Evolutionary conservation across 64 coral and sea anemone species (phyloP).

Genomic region (Montipora foliosa): DNA sequence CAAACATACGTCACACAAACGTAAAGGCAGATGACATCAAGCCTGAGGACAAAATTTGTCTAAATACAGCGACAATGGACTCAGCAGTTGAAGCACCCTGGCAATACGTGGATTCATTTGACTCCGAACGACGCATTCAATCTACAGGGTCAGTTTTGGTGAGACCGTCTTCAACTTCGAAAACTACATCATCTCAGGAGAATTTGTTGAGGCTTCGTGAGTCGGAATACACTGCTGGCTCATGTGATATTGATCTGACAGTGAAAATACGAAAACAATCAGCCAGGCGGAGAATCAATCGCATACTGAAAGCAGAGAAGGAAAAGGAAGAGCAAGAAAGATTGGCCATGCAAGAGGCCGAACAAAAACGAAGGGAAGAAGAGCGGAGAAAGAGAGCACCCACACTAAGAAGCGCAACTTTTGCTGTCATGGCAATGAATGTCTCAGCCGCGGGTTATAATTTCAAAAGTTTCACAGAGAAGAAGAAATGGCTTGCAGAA

Average conservation of each 20-base stretch:
- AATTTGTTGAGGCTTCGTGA: slow-evolving; percentile 66
- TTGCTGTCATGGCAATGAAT: slow-evolving; percentile 50
- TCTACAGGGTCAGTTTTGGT: slow-evolving; percentile 11
- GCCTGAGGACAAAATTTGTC: not conserved
- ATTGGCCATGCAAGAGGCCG: not conserved
- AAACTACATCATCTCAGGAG: not conserved
- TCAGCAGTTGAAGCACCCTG: not conserved
- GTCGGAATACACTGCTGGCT: slow-evolving; percentile 27
- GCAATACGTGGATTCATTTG: not conserved
- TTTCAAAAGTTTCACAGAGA: slow-evolving; percentile 60
- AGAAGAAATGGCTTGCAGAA: slow-evolving; percentile 73
- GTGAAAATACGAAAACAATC: slow-evolving; percentile 75
- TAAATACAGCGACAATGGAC: not conserved
- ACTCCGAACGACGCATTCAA: not conserved
- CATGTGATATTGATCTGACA: slow-evolving; percentile 13
- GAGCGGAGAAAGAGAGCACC: not conserved
- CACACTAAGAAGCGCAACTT: slow-evolving; percentile 26
- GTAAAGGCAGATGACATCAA: slow-evolving; percentile 49
- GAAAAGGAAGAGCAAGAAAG: slow-evolving; percentile 50
- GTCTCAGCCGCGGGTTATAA: slow-evolving; percentile 45
- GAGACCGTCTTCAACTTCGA: not conserved
- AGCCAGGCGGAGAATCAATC: slow-evolving; percentile 69
- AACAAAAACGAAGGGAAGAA: not conserved
- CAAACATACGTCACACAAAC: slow-evolving; percentile 57
- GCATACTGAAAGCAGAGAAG: slow-evolving; percentile 76